A percentile compares a stretch with the other conserved stretches of the same genome.
phyloP scores from a whole-genome alignment of 2,888 invertebrate species.

The Acrobasis consociella region DNA sequence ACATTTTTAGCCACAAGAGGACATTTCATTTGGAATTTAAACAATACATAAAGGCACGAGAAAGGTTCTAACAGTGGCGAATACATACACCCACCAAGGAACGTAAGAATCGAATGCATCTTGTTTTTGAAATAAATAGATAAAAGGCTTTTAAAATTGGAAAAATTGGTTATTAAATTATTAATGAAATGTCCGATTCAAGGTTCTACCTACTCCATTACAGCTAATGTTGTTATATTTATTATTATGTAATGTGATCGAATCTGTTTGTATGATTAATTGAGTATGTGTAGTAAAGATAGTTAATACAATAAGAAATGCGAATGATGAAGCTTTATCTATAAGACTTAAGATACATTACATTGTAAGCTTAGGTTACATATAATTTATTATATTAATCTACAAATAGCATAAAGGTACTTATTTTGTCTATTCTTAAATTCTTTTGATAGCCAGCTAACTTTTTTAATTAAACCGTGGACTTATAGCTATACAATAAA shows the following conservation, averaged over 20 bases:
- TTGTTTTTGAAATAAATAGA: too few relatives aligned
- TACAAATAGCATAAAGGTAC: not conserved
- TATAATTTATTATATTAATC: not conserved
- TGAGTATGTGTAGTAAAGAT: not conserved
- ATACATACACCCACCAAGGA: not conserved
- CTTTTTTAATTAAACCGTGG: too few relatives aligned
- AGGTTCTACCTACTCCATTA: not conserved
- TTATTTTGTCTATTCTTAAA: too few relatives aligned
- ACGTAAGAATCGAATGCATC: too few relatives aligned
- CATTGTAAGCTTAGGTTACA: not conserved
- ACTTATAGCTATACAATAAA: too few relatives aligned
- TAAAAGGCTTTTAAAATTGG: not conserved
- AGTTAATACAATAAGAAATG: not conserved
- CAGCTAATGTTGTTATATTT: not conserved
- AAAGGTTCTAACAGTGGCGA: not conserved
- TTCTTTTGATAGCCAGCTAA: too few relatives aligned
- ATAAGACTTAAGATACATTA: too few relatives aligned
- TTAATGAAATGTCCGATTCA: not conserved
- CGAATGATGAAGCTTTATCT: constrained; percentile 6
- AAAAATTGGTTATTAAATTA: not conserved
- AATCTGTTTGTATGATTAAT: not conserved
- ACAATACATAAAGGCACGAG: not conserved
- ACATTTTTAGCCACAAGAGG: not conserved
- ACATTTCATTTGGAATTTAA: not conserved
- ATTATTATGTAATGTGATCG: not conserved